Evolutionary conservation across 1,140 invertebrate genomes (phyloP).

Genomic region (Diorhabda sublineata): DNA sequence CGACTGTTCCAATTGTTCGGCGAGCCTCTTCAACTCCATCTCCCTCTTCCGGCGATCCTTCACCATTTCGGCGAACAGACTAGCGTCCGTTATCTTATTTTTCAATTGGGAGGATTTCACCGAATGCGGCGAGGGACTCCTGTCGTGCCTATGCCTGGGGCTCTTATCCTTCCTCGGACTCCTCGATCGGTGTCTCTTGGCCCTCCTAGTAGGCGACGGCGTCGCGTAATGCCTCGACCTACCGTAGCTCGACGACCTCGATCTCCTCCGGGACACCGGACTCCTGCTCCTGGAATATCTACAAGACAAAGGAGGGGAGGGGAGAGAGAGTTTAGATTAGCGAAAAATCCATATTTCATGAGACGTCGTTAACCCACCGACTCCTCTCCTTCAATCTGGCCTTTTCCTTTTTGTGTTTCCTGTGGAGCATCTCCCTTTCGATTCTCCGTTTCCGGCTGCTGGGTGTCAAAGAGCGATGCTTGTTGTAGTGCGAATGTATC

Average conservation of each 20-base stretch:
- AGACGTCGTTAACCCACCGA: slow-evolving; percentile 20
- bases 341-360: too few species aligned
- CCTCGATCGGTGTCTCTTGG: slow-evolving; percentile 37
- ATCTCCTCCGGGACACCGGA: slow-evolving; percentile 36
- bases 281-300: slow-evolving; percentile 31
- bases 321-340: too few species aligned
- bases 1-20: slow-evolving; percentile 52
- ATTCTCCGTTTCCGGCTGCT: slow-evolving; percentile 44
- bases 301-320: neutral
- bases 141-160: slow-evolving; percentile 33
- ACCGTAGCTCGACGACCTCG: slow-evolving; percentile 46
- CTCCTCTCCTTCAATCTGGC: slow-evolving; percentile 47
- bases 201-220: slow-evolving; percentile 34
- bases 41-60: slow-evolving; percentile 78
- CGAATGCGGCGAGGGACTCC: slow-evolving; percentile 45
- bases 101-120: slow-evolving; percentile 42
- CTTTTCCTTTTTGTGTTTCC: slow-evolving; percentile 50
- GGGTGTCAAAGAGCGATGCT: slow-evolving; percentile 37
- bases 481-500: slow-evolving; percentile 24
- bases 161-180: slow-evolving; percentile 43
- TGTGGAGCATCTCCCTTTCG: slow-evolving; percentile 44
- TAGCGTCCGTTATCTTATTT: slow-evolving; percentile 70
- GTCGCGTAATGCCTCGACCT: slow-evolving; percentile 38
- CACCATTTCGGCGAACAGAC: slow-evolving; percentile 81
- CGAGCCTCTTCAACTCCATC: slow-evolving; percentile 62